Percentiles rank a stretch among this genome's conserved stretches.
Evolutionary conservation across 2,797 vertebrate species (phyloP).

Genomic region (Gorsachius magnificus): DNA sequence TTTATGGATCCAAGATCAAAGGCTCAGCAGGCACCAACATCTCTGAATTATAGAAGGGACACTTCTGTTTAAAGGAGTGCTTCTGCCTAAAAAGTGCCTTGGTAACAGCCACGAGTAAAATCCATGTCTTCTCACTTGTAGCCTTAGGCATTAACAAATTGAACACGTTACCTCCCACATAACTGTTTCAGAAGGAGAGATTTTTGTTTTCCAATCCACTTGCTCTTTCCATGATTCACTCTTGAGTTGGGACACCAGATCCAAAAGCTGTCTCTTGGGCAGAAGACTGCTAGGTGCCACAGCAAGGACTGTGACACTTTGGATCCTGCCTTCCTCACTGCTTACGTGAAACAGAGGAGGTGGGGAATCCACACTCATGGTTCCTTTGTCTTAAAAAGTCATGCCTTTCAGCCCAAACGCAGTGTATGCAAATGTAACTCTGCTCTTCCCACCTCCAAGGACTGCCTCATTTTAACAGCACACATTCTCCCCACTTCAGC

Average conservation of each 20-base stretch:
- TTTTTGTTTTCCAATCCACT: not conserved
- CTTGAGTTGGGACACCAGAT: not conserved
- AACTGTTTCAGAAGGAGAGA: not conserved
- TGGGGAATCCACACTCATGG: not conserved
- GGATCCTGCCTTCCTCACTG: not conserved
- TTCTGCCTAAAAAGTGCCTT: not conserved
- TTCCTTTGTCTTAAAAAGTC: not conserved
- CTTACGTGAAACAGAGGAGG: not conserved
- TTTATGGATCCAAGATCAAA: not conserved
- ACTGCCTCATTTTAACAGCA: not conserved
- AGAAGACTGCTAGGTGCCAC: not conserved
- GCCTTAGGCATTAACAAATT: not conserved
- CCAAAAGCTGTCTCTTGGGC: not conserved
- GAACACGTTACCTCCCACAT: not conserved
- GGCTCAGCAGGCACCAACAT: not conserved
- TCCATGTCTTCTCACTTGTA: not conserved
- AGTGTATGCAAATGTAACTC: not conserved
- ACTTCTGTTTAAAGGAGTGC: not conserved
- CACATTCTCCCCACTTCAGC: not conserved
- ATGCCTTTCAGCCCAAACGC: not conserved
- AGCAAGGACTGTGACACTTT: fast-evolving
- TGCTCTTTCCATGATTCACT: not conserved
- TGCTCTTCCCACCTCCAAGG: not conserved
- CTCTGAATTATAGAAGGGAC: not conserved
- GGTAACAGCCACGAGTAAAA: not conserved